Conservation (phyloP, 2,113 vertebrate species). For the human region DNA sequence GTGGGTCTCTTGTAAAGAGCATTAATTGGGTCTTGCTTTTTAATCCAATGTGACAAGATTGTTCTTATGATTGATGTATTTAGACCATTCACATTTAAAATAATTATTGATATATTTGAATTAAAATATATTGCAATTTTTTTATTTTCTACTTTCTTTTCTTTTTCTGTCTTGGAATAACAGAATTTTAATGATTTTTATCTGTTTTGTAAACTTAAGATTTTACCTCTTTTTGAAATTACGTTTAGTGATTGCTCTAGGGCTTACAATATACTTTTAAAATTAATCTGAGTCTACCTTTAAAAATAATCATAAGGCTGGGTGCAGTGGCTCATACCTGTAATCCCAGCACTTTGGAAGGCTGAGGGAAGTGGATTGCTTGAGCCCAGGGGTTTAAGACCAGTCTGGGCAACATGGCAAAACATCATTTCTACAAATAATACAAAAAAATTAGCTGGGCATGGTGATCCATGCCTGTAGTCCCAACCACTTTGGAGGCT, state of each 20-base stretch:
- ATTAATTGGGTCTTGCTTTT: not conserved
- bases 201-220: not conserved
- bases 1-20: not conserved
- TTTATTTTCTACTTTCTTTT: not conserved
- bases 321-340: too few species aligned
- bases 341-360: too few species aligned
- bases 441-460: too few species aligned
- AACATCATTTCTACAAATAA: too few species aligned
- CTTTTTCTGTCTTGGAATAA: not conserved
- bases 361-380: too few species aligned
- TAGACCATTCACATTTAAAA: not conserved
- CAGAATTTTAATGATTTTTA: not conserved
- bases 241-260: not conserved
- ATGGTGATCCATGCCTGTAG: too few species aligned
- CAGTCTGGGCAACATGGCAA: too few species aligned
- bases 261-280: not conserved
- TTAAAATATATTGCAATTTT: not conserved
- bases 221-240: not conserved
- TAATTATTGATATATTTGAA: not conserved
- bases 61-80: not conserved
- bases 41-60: not conserved
- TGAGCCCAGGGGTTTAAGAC: too few species aligned
- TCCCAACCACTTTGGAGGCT: too few species aligned
- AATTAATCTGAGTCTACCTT: not conserved
- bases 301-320: not conserved